phyloP scores from a whole-genome alignment of 2,797 vertebrate species.

The Gymnocypris eckloni region DNA sequence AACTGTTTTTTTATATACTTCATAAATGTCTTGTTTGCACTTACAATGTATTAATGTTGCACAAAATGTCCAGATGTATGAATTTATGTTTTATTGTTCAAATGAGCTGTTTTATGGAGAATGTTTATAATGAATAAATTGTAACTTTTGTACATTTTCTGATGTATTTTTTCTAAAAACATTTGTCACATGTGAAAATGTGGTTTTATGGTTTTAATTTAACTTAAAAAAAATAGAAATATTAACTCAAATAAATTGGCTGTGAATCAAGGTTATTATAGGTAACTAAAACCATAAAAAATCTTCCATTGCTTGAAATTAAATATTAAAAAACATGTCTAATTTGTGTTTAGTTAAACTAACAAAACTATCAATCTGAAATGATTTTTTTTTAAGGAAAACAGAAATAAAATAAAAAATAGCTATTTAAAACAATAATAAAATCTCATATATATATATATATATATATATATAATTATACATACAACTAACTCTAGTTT shows the following conservation, averaged over 20 bases:
- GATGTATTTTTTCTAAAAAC: neutral
- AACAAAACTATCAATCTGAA: neutral
- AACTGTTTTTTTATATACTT: slow-evolving; percentile 50
- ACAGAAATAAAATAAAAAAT: too few relatives aligned
- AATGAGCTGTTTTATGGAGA: slow-evolving; percentile 48
- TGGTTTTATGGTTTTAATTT: neutral
- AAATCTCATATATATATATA: too few relatives aligned
- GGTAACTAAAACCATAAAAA: neutral
- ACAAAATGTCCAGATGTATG: slow-evolving; percentile 51
- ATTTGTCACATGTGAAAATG: neutral
- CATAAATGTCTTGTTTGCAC: slow-evolving; percentile 55
- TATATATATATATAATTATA: too few relatives aligned
- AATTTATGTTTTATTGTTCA: slow-evolving; percentile 52
- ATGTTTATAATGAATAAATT: slow-evolving; percentile 60
- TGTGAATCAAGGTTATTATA: neutral
- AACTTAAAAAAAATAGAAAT: too few relatives aligned
- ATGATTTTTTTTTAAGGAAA: too few relatives aligned
- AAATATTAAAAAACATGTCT: neutral
- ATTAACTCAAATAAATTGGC: neutral
- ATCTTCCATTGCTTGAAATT: neutral
- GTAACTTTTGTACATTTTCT: slow-evolving; percentile 39
- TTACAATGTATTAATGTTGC: slow-evolving; percentile 49
- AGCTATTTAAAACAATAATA: neutral
- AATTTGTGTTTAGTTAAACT: neutral
- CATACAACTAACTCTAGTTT: too few relatives aligned